Conservation (phyloP, 1,140 invertebrate genomes). For the Caenorhabditis remanei region DNA sequence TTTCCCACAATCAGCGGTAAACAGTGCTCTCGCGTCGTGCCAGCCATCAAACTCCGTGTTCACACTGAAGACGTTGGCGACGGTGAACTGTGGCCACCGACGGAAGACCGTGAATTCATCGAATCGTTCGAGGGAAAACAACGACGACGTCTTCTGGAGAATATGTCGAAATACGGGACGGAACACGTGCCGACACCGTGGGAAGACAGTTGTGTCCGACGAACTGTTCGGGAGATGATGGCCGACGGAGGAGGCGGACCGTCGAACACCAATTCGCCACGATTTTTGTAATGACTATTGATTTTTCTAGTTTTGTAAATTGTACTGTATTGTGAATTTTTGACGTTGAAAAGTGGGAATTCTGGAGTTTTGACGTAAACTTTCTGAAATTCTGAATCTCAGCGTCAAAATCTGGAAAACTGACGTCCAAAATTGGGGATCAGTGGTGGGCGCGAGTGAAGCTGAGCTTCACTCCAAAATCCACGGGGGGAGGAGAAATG, state of each 20-base stretch:
- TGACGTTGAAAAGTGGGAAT: too few relatives aligned
- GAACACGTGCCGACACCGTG: conserved; percentile 18
- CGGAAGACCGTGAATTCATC: conserved; percentile 8
- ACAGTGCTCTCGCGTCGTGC: conserved; percentile 17
- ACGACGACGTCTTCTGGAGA: conserved; percentile 36
- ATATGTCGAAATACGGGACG: conserved; percentile 36
- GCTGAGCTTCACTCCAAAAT: too few relatives aligned
- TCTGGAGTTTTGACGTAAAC: too few relatives aligned
- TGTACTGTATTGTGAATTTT: too few relatives aligned
- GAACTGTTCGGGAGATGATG: conserved; percentile 34
- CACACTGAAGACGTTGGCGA: conserved; percentile 14
- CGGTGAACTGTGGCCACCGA: not conserved
- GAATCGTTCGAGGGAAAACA: conserved; percentile 25
- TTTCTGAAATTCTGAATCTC: too few relatives aligned
- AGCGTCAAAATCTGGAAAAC: too few relatives aligned
- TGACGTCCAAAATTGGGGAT: too few relatives aligned
- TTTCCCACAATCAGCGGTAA: not conserved
- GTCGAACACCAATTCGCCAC: too few relatives aligned
- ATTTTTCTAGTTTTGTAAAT: too few relatives aligned
- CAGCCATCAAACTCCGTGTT: conserved; percentile 30
- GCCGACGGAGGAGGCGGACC: not conserved
- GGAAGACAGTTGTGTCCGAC: conserved; percentile 12
- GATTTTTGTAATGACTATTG: too few relatives aligned
- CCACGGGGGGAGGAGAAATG: too few relatives aligned
- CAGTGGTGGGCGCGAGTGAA: too few relatives aligned